Percentiles rank a stretch among this genome's conserved stretches.
Evolutionary conservation across 2,797 vertebrate species (phyloP).

Genomic region (Ceyx erithaca): DNA sequence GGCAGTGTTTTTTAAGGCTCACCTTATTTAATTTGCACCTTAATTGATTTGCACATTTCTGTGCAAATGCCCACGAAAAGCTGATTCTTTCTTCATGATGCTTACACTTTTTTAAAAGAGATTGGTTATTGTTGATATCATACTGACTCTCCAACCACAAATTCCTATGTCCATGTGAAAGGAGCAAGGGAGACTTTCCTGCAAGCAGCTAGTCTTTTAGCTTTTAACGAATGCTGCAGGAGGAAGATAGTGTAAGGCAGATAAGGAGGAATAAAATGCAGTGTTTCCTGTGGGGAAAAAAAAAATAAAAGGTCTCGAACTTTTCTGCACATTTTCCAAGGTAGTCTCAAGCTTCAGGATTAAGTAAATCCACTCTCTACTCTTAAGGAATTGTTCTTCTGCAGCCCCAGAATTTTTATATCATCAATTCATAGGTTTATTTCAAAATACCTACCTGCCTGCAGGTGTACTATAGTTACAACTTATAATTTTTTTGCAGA

Average conservation of each 20-base stretch:
- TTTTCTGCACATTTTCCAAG: neutral
- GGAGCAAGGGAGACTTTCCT: neutral
- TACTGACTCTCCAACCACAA: neutral
- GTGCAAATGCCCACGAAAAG: neutral
- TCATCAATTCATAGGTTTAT: neutral
- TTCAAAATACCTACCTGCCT: neutral
- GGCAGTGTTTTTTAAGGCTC: neutral
- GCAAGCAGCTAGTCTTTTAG: neutral
- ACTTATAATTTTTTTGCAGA: neutral
- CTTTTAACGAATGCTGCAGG: neutral
- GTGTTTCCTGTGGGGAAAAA: neutral
- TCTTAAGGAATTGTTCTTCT: neutral
- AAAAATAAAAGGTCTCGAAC: neutral
- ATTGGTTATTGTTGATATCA: accelerated
- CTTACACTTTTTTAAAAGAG: neutral
- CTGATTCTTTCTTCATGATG: neutral
- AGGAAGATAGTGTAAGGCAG: neutral
- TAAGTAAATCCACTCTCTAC: neutral
- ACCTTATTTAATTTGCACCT: too few species aligned
- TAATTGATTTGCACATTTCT: too few species aligned
- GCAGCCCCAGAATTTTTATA: neutral
- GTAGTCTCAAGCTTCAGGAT: neutral
- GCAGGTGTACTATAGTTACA: neutral
- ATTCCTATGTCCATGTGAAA: neutral
- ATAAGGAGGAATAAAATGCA: conserved; percentile 20